phyloP scores from a whole-genome alignment of 2,113 vertebrate genomes.

The Paradoxurus hermaphroditus region DNA sequence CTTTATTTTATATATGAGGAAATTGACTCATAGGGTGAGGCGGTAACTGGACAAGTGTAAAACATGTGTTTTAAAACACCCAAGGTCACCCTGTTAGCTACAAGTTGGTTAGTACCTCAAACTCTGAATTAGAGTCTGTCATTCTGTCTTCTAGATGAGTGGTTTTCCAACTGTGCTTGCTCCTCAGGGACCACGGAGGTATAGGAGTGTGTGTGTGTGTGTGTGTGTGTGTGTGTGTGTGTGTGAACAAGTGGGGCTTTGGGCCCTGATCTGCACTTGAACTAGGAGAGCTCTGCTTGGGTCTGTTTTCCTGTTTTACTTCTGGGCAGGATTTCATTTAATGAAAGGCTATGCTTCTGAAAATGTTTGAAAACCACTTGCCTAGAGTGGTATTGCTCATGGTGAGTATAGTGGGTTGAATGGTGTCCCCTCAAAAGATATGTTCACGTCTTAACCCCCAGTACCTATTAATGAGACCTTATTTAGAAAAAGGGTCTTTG shows the following conservation, averaged over 20 bases:
- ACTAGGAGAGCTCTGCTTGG: neutral
- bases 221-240: neutral
- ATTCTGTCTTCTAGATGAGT: neutral
- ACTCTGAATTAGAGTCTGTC: neutral
- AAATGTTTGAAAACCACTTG: neutral
- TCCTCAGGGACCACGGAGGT: neutral
- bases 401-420: neutral
- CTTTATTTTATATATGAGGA: constrained; percentile 23
- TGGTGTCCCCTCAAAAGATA: neutral
- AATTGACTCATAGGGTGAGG: neutral
- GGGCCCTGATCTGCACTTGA: neutral
- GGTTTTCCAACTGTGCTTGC: neutral
- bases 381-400: neutral
- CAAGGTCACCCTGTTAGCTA: neutral
- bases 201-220: neutral
- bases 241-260: neutral
- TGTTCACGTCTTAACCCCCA: neutral
- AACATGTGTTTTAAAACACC: neutral
- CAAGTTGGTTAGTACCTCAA: neutral
- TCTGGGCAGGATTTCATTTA: neutral
- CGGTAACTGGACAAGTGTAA: neutral
- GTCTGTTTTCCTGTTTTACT: neutral
- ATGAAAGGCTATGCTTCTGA: neutral
- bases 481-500: constrained; percentile 28
- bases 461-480: neutral